Conservation (phyloP, 1,140 invertebrate species). For the Drosophila pachea region DNA sequence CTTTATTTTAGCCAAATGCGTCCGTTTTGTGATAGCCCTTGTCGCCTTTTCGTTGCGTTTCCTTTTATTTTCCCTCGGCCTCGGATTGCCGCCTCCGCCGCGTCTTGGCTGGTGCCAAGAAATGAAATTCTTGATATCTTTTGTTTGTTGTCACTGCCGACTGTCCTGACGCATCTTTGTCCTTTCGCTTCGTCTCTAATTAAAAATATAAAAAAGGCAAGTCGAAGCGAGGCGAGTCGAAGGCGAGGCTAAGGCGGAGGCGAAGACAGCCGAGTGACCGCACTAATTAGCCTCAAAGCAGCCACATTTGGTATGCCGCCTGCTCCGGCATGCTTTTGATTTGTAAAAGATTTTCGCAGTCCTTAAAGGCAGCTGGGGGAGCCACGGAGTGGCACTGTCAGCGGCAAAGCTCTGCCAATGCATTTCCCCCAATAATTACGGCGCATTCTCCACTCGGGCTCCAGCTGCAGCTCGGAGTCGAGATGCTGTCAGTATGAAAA, state of each 20-base stretch:
- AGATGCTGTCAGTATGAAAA: constrained; percentile 23
- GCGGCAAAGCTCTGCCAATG: constrained; percentile 20
- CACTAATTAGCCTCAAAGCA: constrained; percentile 74
- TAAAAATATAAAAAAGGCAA: constrained; percentile 56
- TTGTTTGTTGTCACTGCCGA: constrained; percentile 69
- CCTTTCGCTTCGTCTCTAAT: constrained; percentile 70
- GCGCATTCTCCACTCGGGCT: constrained; percentile 17
- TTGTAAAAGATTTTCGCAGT: constrained; percentile 71
- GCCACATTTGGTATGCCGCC: constrained; percentile 67
- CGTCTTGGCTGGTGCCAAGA: constrained; percentile 45
- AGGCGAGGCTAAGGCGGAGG: background rate
- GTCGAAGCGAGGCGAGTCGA: constrained; percentile 6
- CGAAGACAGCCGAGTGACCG: constrained; percentile 58
- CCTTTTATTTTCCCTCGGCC: constrained; percentile 13
- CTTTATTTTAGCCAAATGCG: constrained; percentile 75
- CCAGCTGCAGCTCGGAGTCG: constrained; percentile 15
- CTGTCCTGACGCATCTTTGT: constrained; percentile 73
- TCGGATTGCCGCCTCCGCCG: constrained; percentile 48
- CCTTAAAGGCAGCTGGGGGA: constrained; percentile 25
- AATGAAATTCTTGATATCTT: constrained; percentile 78
- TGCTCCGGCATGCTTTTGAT: constrained; percentile 58
- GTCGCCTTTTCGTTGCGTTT: constrained; percentile 51
- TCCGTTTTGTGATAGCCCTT: constrained; percentile 60
- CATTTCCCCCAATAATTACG: constrained; percentile 60
- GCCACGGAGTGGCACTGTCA: background rate